These are phyloP conservation scores for Drosophila conformis DNA, from an alignment of 2,888 invertebrate genomes.

Conservation along the genomic window DNA sequence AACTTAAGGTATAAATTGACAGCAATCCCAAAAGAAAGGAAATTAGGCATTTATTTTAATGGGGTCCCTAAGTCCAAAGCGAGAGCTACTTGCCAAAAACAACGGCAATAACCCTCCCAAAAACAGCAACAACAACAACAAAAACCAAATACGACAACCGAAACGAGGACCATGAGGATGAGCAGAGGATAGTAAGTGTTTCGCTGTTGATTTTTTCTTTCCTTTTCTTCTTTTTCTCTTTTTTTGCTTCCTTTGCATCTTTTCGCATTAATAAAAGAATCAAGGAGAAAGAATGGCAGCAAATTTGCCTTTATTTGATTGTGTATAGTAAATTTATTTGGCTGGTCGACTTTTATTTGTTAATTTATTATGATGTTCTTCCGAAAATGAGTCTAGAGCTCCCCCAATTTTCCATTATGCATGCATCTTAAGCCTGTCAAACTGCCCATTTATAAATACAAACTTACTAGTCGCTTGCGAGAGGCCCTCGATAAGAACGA, in stretches of 20 bases:
- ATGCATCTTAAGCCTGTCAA: constrained; percentile 58
- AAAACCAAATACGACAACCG: constrained; percentile 4
- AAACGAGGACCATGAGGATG: constrained; percentile 7
- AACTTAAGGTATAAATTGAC: constrained; percentile 66
- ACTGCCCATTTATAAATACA: constrained; percentile 42
- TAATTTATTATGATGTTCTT: constrained; percentile 77
- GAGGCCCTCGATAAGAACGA: background rate
- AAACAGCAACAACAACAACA: constrained; percentile 12
- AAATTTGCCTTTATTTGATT: constrained; percentile 75
- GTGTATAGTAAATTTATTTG: constrained; percentile 48
- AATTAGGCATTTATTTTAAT: constrained; percentile 78
- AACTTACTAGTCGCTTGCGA: background rate
- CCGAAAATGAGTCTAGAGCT: constrained; percentile 74
- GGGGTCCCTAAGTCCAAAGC: constrained; percentile 61
- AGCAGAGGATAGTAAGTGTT: constrained; percentile 50
- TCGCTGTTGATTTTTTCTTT: constrained; percentile 4
- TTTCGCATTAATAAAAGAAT: constrained; percentile 57
- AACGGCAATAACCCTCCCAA: constrained; percentile 23
- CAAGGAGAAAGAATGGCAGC: constrained; percentile 51
- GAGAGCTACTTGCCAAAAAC: constrained; percentile 28
- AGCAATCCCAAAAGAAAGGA: constrained; percentile 54
- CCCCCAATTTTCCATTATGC: constrained; percentile 74
- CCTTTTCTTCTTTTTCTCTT: background rate
- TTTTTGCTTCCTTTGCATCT: constrained; percentile 21
- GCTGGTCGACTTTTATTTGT: constrained; percentile 73